A percentile compares a stretch with the other conserved stretches of the same genome.
Evolutionary conservation across 2,797 vertebrate genomes (phyloP).

Genomic region (Trachurus trachurus): DNA sequence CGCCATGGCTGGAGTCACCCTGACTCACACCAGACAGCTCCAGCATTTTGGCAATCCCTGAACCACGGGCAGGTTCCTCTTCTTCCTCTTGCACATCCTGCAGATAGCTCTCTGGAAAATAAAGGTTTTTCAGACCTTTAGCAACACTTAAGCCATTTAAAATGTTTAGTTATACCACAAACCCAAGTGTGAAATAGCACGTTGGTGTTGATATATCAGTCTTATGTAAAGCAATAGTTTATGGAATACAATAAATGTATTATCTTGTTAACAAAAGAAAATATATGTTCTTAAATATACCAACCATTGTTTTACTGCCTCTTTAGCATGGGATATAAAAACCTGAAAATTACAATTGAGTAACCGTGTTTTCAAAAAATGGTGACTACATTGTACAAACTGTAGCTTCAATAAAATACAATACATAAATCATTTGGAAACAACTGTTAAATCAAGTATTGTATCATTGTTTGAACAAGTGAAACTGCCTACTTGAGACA

Average conservation of each 20-base stretch:
- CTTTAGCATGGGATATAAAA: background rate
- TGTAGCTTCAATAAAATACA: background rate
- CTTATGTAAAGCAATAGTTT: background rate
- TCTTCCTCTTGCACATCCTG: constrained; percentile 87
- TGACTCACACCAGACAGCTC: constrained; percentile 72
- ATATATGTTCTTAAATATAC: background rate
- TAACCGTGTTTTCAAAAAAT: background rate
- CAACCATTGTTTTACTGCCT: background rate
- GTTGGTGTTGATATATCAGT: background rate
- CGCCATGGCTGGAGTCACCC: constrained; percentile 42
- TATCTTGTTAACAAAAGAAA: background rate
- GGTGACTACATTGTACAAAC: background rate
- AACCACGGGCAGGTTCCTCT: constrained; percentile 71
- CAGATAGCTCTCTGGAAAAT: constrained; percentile 78
- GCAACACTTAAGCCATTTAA: background rate
- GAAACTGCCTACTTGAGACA: background rate
- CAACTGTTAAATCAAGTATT: background rate
- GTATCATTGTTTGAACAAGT: background rate
- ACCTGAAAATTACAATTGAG: background rate
- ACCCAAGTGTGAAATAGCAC: background rate
- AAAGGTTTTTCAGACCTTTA: background rate
- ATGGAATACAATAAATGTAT: background rate
- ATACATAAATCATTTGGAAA: background rate
- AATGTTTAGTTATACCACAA: background rate
- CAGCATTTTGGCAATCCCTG: constrained; percentile 76